phyloP scores from a whole-genome alignment of 2,113 vertebrate genomes.

The Coreoperca whiteheadi region DNA sequence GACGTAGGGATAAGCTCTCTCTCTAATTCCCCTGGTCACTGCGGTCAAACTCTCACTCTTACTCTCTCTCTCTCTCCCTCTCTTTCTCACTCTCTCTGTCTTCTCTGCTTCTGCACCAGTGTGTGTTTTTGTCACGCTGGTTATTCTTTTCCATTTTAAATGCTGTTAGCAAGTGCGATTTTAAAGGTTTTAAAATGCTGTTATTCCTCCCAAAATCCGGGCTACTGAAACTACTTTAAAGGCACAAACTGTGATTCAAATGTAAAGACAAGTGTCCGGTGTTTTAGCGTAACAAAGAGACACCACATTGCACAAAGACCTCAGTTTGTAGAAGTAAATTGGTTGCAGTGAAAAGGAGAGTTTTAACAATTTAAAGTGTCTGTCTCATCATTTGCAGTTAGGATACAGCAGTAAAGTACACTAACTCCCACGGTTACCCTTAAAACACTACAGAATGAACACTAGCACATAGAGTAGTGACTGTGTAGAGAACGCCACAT shows the following conservation, averaged over 20 bases:
- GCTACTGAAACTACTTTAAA: background rate
- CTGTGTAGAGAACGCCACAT: no score
- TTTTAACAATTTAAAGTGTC: no score
- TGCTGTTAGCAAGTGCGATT: background rate
- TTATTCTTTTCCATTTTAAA: background rate
- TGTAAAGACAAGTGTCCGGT: background rate
- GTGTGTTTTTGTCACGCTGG: background rate
- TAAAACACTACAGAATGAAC: background rate
- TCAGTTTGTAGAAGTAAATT: no score
- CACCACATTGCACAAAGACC: no score
- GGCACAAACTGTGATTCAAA: background rate
- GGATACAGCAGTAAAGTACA: background rate
- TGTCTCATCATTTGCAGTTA: background rate
- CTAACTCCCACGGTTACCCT: background rate
- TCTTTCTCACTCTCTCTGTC: conserved; percentile 15
- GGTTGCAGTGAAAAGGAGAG: no score
- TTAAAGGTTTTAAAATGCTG: background rate
- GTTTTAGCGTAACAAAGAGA: background rate
- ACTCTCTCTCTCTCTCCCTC: conserved; percentile 49
- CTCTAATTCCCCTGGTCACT: conserved; percentile 76
- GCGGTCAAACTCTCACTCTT: conserved; percentile 56
- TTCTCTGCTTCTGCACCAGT: conserved; percentile 6
- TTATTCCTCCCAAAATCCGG: background rate
- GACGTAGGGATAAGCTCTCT: conserved; percentile 72
- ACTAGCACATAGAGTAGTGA: background rate